Conservation (phyloP, 2,888 invertebrate genomes). For the Sesia apiformis region DNA sequence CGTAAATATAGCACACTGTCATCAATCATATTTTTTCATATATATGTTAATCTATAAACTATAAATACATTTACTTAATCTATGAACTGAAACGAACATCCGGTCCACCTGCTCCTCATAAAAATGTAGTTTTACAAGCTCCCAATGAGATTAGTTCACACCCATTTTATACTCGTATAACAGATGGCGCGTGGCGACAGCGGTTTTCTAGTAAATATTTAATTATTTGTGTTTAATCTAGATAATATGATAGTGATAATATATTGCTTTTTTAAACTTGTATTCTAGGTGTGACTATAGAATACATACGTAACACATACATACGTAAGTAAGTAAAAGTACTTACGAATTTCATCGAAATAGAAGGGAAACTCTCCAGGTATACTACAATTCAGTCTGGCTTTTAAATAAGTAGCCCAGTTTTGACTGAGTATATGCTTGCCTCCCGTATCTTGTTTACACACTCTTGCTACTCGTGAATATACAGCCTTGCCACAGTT, state of each 20-base stretch:
- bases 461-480: constrained; percentile 82
- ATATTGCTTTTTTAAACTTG: not conserved
- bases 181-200: not conserved
- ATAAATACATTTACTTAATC: too few relatives aligned
- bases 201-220: not conserved
- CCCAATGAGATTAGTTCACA: too few relatives aligned
- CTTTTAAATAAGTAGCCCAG: constrained; percentile 81
- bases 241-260: not conserved
- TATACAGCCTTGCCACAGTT: constrained; percentile 81
- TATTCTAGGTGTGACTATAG: not conserved
- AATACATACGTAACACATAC: not conserved
- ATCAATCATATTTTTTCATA: too few relatives aligned
- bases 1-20: too few relatives aligned
- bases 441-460: constrained; percentile 81
- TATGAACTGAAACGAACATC: too few relatives aligned
- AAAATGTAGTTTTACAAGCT: too few relatives aligned
- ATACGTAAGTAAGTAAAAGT: not conserved
- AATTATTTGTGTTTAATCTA: not conserved
- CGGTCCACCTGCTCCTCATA: too few relatives aligned
- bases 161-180: too few relatives aligned
- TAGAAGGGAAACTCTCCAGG: constrained; percentile 84
- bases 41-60: too few relatives aligned
- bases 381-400: constrained; percentile 80
- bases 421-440: constrained; percentile 78
- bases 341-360: constrained; percentile 83